Conservation (phyloP, 2,797 vertebrate genomes). For the Kryptolebias ocellatus region DNA sequence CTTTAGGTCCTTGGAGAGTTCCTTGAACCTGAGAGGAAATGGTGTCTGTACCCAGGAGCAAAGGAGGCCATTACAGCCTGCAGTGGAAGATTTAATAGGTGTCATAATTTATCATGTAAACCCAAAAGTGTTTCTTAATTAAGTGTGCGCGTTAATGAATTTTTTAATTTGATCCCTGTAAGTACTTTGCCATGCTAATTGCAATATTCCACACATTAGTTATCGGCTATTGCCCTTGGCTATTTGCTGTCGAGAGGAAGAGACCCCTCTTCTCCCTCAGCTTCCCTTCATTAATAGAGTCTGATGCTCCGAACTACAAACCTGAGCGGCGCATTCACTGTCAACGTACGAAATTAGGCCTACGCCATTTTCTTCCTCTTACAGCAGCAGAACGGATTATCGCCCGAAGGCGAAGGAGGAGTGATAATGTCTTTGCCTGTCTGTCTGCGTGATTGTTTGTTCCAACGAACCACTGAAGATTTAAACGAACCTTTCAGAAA, state of each 20-base stretch:
- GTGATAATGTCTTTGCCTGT: too few species aligned
- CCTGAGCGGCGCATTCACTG: background rate
- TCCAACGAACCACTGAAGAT: too few species aligned
- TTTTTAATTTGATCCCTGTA: slow-evolving; percentile 99
- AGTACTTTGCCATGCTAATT: slow-evolving; percentile 99
- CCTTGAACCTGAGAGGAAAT: slow-evolving; percentile 88
- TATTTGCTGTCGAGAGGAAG: slow-evolving; percentile 92
- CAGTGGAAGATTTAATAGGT: slow-evolving; percentile 99
- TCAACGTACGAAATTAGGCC: too few species aligned
- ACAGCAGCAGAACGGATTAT: too few species aligned
- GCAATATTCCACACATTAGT: slow-evolving; percentile 99
- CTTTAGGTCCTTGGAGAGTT: slow-evolving; percentile 85
- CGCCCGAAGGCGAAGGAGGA: too few species aligned
- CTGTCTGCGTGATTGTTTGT: too few species aligned
- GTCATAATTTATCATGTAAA: slow-evolving; percentile 99
- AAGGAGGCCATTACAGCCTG: slow-evolving; percentile 94
- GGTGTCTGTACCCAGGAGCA: slow-evolving; percentile 89
- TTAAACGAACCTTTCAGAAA: too few species aligned
- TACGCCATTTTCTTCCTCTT: too few species aligned
- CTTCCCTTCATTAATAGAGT: slow-evolving; percentile 88
- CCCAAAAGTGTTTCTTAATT: slow-evolving; percentile 99
- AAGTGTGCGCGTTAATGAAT: slow-evolving; percentile 99
- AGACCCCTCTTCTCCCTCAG: slow-evolving; percentile 79
- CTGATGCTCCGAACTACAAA: slow-evolving; percentile 43
- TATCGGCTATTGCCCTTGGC: slow-evolving; percentile 99